phyloP scores from a whole-genome alignment of 1,140 invertebrate species.

The Lasioglossum albipes region DNA sequence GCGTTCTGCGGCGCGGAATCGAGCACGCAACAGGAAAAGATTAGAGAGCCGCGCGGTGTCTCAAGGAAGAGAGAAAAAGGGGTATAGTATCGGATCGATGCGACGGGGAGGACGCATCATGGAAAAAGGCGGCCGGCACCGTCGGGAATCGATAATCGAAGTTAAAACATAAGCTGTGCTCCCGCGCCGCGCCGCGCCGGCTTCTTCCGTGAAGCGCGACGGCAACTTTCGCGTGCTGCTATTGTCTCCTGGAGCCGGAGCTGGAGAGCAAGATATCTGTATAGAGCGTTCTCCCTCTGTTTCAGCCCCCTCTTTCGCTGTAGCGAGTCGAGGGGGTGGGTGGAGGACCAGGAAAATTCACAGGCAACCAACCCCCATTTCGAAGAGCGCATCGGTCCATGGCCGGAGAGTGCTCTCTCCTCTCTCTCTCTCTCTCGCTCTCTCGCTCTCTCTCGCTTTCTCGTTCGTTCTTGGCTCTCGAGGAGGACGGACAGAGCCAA shows the following conservation, averaged over 20 bases:
- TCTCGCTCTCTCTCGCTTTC: constrained; percentile 7
- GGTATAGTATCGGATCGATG: constrained; percentile 3
- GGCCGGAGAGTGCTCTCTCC: constrained; percentile 59
- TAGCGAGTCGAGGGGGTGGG: too few species aligned
- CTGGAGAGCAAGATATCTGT: background rate
- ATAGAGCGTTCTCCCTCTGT: background rate
- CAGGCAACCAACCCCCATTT: constrained; percentile 49
- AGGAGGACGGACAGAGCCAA: constrained; percentile 69
- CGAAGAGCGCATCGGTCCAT: constrained; percentile 58
- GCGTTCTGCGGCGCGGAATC: too few species aligned
- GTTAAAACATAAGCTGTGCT: constrained; percentile 34
- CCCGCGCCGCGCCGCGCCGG: background rate
- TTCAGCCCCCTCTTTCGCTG: background rate
- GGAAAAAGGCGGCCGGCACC: background rate
- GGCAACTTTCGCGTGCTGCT: constrained; percentile 41
- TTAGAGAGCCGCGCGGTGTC: background rate
- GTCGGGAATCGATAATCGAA: constrained; percentile 26
- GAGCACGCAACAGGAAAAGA: background rate
- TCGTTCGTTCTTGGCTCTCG: constrained; percentile 24
- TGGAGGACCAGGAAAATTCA: constrained; percentile 59
- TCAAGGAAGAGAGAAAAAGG: background rate
- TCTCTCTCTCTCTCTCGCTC: constrained; percentile 11
- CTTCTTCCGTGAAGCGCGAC: constrained; percentile 30
- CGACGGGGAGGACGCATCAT: background rate
- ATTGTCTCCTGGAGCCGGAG: constrained; percentile 24